Evolutionary conservation across 2,797 vertebrate genomes (phyloP).

Genomic region (Hylomyscus alleni): DNA sequence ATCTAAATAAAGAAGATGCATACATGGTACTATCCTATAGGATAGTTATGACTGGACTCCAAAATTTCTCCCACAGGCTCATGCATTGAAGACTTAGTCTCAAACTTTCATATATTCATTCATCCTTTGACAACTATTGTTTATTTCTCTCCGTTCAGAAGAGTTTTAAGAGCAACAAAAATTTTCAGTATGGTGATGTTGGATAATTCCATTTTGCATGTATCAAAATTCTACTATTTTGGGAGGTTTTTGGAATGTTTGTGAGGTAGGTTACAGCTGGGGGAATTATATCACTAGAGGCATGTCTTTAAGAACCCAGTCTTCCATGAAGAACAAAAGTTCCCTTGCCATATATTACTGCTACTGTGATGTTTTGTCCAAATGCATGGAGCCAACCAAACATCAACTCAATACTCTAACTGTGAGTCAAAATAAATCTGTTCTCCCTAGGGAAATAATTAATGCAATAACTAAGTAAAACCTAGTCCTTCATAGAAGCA

Average conservation of each 20-base stretch:
- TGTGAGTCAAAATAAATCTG: not conserved
- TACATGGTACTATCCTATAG: not conserved
- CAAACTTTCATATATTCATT: not conserved
- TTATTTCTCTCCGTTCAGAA: not conserved
- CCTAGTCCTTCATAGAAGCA: not conserved
- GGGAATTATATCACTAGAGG: not conserved
- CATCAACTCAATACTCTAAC: not conserved
- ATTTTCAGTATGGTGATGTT: not conserved
- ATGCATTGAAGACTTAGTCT: not conserved
- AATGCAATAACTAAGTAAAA: slow-evolving; percentile 32
- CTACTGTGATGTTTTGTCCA: not conserved
- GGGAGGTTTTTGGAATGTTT: not conserved
- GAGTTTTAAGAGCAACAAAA: not conserved
- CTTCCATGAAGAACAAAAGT: not conserved
- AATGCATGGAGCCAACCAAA: not conserved
- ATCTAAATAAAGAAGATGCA: slow-evolving; percentile 36
- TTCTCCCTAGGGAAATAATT: not conserved
- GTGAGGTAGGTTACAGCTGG: not conserved
- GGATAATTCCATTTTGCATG: not conserved
- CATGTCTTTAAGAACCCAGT: not conserved
- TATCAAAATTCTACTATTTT: not conserved
- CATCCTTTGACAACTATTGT: not conserved
- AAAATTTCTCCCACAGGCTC: not conserved
- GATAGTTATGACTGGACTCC: not conserved
- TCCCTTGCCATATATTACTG: not conserved